A percentile compares a stretch with the other conserved stretches of the same genome.
phyloP scores from a whole-genome alignment of 2,888 invertebrate species.

The Petrolisthes manimaculis region DNA sequence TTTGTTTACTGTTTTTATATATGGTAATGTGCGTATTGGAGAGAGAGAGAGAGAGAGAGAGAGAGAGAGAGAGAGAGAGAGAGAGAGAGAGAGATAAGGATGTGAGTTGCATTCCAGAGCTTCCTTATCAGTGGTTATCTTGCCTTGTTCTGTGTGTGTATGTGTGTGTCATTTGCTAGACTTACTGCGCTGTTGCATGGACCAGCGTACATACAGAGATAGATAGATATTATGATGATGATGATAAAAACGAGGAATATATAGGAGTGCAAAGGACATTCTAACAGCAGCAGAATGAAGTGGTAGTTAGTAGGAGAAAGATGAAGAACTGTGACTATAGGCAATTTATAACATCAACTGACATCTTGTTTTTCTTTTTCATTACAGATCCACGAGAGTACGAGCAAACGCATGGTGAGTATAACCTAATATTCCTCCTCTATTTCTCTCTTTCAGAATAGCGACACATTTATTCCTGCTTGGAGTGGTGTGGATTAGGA shows the following conservation, averaged over 20 bases:
- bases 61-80: slow-evolving; percentile 34
- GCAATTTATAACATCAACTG: too few species aligned
- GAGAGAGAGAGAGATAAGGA: slow-evolving; percentile 32
- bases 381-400: too few species aligned
- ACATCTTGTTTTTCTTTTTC: too few species aligned
- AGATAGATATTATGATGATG: background rate
- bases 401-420: too few species aligned
- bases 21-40: background rate
- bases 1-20: background rate
- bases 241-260: background rate
- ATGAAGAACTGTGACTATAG: too few species aligned
- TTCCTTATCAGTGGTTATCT: background rate
- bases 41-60: slow-evolving; percentile 26
- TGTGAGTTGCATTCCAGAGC: background rate
- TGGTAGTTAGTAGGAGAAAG: too few species aligned
- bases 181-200: background rate
- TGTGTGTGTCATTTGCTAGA: background rate
- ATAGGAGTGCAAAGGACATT: too few species aligned
- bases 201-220: background rate
- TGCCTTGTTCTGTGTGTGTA: background rate
- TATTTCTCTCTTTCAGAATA: slow-evolving; percentile 2
- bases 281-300: too few species aligned
- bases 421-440: background rate
- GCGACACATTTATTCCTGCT: background rate
- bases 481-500: background rate